Percentiles rank a stretch among this genome's conserved stretches.
phyloP scores from a whole-genome alignment of 1,140 invertebrate genomes.

The Solen grandis region DNA sequence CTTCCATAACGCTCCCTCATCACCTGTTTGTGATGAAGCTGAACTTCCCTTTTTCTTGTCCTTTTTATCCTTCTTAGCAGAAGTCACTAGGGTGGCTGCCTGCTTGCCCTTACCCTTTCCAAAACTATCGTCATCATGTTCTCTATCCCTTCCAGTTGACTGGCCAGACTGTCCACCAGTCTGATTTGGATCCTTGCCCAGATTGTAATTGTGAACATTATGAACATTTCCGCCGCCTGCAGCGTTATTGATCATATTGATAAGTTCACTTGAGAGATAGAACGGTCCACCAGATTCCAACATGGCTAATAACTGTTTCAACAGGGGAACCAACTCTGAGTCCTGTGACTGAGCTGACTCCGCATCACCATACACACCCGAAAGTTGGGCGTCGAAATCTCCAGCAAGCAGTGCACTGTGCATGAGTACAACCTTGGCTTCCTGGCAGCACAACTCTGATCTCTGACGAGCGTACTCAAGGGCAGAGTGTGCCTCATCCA shows the following conservation, averaged over 20 bases:
- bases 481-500: conserved; percentile 74
- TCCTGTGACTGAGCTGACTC: conserved; percentile 56
- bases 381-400: conserved; percentile 73
- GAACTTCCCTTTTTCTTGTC: conserved; percentile 14
- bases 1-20: conserved; percentile 35
- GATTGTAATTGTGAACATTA: conserved; percentile 67
- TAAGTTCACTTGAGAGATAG: conserved; percentile 70
- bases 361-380: conserved; percentile 76
- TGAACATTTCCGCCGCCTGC: conserved; percentile 58
- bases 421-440: conserved; percentile 74
- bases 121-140: conserved; percentile 16
- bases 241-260: conserved; percentile 69
- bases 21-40: background rate
- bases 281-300: conserved; percentile 78
- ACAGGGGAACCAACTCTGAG: conserved; percentile 75
- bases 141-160: conserved; percentile 10
- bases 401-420: conserved; percentile 70
- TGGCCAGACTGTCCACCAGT: background rate
- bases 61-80: conserved; percentile 33
- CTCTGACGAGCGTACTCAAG: conserved; percentile 75
- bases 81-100: conserved; percentile 27
- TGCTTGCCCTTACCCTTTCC: conserved; percentile 20
- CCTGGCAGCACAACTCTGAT: conserved; percentile 72
- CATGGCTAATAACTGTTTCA: conserved; percentile 77
- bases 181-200: conserved; percentile 38